Evolutionary conservation across 2,888 invertebrate species (phyloP).

Genomic region (Drosophila borborema): DNA sequence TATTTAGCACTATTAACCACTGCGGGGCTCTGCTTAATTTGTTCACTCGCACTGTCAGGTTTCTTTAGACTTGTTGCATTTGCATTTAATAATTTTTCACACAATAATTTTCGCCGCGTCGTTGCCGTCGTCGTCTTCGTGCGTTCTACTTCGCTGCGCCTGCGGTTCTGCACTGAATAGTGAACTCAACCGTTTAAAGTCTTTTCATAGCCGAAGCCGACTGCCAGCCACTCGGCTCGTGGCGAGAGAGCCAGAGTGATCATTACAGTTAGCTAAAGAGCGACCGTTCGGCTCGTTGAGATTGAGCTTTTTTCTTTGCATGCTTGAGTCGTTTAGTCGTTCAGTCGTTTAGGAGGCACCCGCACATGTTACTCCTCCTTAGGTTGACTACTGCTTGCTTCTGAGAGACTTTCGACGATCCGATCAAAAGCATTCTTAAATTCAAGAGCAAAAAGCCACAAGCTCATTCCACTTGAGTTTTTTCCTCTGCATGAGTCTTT

Average conservation of each 20-base stretch:
- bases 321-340: slow-evolving; percentile 40
- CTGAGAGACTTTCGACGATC: slow-evolving; percentile 38
- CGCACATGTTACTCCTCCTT: slow-evolving; percentile 34
- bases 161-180: slow-evolving; percentile 82
- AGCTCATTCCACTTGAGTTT: slow-evolving; percentile 30
- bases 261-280: slow-evolving; percentile 16
- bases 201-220: slow-evolving; percentile 66
- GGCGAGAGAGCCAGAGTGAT: slow-evolving; percentile 17
- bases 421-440: slow-evolving; percentile 58
- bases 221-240: slow-evolving; percentile 37
- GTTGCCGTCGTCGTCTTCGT: slow-evolving; percentile 29
- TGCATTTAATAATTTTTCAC: slow-evolving; percentile 41
- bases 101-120: slow-evolving; percentile 38
- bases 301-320: slow-evolving; percentile 38
- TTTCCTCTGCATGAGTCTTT: slow-evolving; percentile 38
- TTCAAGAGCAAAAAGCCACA: slow-evolving; percentile 3
- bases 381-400: slow-evolving; percentile 12
- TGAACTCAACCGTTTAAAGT: slow-evolving; percentile 75
- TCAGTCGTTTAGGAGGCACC: slow-evolving; percentile 29
- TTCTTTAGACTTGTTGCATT: slow-evolving; percentile 36
- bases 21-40: slow-evolving; percentile 26
- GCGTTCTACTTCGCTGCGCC: slow-evolving; percentile 77
- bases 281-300: slow-evolving; percentile 17
- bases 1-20: slow-evolving; percentile 39
- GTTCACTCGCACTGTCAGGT: slow-evolving; percentile 33